Percentiles rank a stretch among this genome's conserved stretches.
Conservation (phyloP, 2,113 vertebrate genomes). For the Alethe diademata region DNA sequence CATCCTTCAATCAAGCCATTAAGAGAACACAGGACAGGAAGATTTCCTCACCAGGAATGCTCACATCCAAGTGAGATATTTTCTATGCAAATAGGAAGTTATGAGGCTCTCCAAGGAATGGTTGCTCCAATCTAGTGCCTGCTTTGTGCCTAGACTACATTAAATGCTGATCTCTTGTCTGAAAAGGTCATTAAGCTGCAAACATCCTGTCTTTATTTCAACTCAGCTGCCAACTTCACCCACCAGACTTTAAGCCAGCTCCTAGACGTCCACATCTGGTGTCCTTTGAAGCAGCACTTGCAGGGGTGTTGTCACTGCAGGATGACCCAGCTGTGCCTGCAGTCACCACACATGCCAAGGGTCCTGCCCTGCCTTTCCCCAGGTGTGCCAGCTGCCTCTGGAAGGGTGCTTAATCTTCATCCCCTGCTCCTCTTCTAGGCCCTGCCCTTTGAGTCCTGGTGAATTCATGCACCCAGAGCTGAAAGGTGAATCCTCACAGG, state of each 20-base stretch:
- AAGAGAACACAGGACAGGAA: background rate
- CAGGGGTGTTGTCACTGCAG: background rate
- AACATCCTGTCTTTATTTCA: rapidly evolving
- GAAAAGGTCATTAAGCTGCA: background rate
- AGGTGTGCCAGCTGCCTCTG: background rate
- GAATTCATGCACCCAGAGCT: background rate
- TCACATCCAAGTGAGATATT: background rate
- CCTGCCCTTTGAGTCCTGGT: background rate
- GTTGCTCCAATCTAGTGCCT: background rate
- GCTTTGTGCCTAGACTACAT: background rate
- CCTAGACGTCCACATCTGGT: background rate
- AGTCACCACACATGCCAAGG: background rate
- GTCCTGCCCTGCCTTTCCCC: background rate
- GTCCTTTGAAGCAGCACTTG: background rate
- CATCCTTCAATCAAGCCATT: background rate
- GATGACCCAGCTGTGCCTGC: background rate
- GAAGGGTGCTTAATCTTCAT: background rate
- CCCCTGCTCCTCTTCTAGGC: background rate
- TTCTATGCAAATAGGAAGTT: background rate
- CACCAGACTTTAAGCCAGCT: background rate
- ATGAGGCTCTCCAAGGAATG: background rate
- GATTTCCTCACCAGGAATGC: background rate
- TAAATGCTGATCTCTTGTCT: background rate
- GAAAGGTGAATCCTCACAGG: background rate
- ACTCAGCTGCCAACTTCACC: background rate